A percentile compares a stretch with the other conserved stretches of the same genome.
Conservation (phyloP, 1,140 invertebrate species). For the Reticulitermes speratus region DNA sequence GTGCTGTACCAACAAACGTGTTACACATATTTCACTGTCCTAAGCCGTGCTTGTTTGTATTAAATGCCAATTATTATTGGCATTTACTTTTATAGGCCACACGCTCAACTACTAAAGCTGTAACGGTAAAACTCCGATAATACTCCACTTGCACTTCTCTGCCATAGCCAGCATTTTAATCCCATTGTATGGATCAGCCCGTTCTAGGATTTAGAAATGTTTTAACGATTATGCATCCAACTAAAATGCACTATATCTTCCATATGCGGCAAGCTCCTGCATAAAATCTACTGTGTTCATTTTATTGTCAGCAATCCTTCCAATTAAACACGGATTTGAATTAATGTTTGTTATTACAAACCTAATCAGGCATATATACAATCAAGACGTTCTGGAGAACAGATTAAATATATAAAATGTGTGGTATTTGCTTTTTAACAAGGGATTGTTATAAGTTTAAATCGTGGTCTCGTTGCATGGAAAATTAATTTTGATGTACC, state of each 20-base stretch:
- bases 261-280: background rate
- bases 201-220: background rate
- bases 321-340: constrained; percentile 8
- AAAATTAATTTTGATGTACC: background rate
- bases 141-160: background rate
- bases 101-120: background rate
- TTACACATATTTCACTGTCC: background rate
- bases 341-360: constrained; percentile 2
- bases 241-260: background rate
- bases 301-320: background rate
- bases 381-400: background rate
- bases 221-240: background rate
- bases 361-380: background rate
- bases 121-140: constrained; percentile 17
- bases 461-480: background rate
- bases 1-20: background rate
- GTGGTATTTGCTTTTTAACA: background rate
- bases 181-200: background rate
- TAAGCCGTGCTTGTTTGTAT: background rate
- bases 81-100: background rate
- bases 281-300: constrained; percentile 13
- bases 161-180: background rate
- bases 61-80: constrained; percentile 4
- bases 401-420: background rate
- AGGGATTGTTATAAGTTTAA: background rate